A percentile compares a stretch with the other conserved stretches of the same genome.
phyloP scores from a whole-genome alignment of 2,888 invertebrate genomes.

The Polylopha cassiicola region DNA sequence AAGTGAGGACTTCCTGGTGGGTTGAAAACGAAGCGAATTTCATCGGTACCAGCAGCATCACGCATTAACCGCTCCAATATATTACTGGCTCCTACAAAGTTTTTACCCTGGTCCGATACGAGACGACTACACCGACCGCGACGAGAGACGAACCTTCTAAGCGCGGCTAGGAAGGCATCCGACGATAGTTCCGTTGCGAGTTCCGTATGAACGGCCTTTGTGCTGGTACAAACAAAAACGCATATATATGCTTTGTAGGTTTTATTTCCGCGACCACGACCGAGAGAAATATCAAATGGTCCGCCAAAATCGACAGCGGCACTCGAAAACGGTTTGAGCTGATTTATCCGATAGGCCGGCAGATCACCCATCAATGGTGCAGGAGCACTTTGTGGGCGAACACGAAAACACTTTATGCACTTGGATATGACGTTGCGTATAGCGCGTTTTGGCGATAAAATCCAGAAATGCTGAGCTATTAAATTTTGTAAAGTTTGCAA shows the following conservation, averaged over 20 bases:
- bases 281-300: constrained; percentile 2
- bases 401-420: constrained; percentile 7
- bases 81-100: constrained; percentile 2
- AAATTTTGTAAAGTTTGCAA: constrained; percentile 1
- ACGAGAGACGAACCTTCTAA: constrained; percentile 4
- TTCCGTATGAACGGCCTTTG: constrained; percentile 5
- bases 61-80: too few relatives aligned
- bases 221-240: constrained; percentile 1
- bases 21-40: too few relatives aligned
- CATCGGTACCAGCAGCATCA: too few relatives aligned
- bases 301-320: constrained; percentile 8
- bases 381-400: not conserved
- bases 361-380: constrained; percentile 7
- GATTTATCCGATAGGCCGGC: not conserved
- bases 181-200: constrained; percentile 3
- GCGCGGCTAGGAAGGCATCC: constrained; percentile 5
- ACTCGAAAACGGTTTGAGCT: not conserved
- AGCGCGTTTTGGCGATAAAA: not conserved
- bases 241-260: constrained; percentile 3
- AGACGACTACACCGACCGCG: not conserved
- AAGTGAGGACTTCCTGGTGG: too few relatives aligned
- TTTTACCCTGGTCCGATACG: constrained; percentile 1
- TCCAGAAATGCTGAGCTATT: constrained; percentile 6
- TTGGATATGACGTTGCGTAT: not conserved
- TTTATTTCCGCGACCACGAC: not conserved